These are phyloP conservation scores for Toxostoma redivivum DNA, from an alignment of 2,113 vertebrate species.

Conservation along the genomic window DNA sequence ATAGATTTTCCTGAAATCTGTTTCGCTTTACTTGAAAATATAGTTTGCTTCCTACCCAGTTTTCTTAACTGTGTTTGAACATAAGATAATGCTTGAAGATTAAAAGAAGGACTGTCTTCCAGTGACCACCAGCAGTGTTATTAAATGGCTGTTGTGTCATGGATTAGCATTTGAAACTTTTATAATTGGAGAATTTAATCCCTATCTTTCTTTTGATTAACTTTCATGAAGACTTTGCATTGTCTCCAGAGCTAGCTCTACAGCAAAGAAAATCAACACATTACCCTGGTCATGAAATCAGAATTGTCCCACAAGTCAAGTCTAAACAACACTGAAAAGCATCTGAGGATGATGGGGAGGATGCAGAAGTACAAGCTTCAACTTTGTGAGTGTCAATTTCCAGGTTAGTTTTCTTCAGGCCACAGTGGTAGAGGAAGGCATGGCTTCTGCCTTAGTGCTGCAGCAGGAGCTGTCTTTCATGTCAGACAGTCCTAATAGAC, in stretches of 20 bases:
- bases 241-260: neutral
- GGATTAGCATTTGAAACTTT: neutral
- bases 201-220: neutral
- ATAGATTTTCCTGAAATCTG: neutral
- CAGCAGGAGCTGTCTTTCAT: neutral
- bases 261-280: neutral
- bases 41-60: neutral
- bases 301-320: neutral
- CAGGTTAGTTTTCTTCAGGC: neutral
- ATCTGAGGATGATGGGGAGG: neutral
- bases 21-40: neutral
- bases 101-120: neutral
- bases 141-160: neutral
- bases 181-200: neutral
- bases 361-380: neutral
- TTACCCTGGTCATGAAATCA: neutral
- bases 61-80: neutral
- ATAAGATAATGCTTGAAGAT: neutral
- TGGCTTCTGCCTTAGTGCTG: neutral
- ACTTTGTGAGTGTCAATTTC: accelerated
- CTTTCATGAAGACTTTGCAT: neutral
- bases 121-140: neutral
- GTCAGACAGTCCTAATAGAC: neutral
- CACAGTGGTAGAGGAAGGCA: neutral
- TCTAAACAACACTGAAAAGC: neutral